Conservation (phyloP, 2,888 invertebrate genomes). For the Druceiella hillmani region DNA sequence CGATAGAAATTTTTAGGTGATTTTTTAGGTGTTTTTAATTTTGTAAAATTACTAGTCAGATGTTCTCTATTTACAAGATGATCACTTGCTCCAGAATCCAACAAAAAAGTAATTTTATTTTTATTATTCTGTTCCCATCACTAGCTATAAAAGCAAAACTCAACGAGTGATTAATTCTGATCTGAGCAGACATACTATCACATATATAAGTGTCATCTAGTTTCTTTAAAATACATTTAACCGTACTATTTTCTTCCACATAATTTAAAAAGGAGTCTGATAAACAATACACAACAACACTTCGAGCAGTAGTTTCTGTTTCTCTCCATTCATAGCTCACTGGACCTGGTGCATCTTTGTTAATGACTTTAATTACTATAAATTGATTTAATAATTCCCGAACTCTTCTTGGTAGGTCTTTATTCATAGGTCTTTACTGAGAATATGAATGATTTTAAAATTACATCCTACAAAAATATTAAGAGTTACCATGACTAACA, state of each 20-base stretch:
- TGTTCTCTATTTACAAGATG: constrained; percentile 23
- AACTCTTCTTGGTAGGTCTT: too few relatives aligned
- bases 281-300: too few relatives aligned
- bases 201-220: constrained; percentile 21
- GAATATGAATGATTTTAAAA: too few relatives aligned
- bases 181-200: constrained; percentile 23
- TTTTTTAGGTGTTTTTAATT: constrained; percentile 20
- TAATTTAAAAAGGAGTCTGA: too few relatives aligned
- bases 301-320: too few relatives aligned
- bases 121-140: constrained; percentile 5
- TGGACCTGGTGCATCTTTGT: constrained; percentile 18
- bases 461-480: too few relatives aligned
- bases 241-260: constrained; percentile 10
- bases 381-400: constrained; percentile 24
- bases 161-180: constrained; percentile 9
- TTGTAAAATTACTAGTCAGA: constrained; percentile 16
- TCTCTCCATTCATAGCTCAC: too few relatives aligned
- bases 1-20: constrained; percentile 29
- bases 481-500: too few relatives aligned
- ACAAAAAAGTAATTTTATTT: constrained; percentile 13
- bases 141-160: constrained; percentile 20
- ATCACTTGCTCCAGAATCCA: constrained; percentile 22
- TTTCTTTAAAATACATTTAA: constrained; percentile 18
- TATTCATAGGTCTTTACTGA: too few relatives aligned
- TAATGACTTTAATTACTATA: constrained; percentile 22